Evolutionary conservation across 2,113 vertebrate species (phyloP).

Genomic region (Ptilorrhoa leucosticta): DNA sequence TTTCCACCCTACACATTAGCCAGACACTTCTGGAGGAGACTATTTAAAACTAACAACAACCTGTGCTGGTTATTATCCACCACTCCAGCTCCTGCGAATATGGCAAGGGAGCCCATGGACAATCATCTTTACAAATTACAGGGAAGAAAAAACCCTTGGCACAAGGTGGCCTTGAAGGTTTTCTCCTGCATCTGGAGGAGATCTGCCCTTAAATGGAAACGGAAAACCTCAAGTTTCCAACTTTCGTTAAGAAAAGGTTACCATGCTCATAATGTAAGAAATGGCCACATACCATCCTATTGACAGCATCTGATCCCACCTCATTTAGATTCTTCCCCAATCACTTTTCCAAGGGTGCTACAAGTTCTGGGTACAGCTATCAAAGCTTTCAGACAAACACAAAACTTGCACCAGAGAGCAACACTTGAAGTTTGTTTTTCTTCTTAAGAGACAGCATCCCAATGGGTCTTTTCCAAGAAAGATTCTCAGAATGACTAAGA

Average conservation of each 20-base stretch:
- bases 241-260: neutral
- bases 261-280: neutral
- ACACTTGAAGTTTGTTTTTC: neutral
- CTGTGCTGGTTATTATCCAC: neutral
- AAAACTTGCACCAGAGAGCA: neutral
- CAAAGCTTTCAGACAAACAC: neutral
- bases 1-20: neutral
- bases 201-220: conserved; percentile 22
- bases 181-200: neutral
- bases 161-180: neutral
- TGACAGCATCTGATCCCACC: neutral
- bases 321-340: neutral
- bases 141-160: neutral
- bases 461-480: neutral
- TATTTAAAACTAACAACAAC: neutral
- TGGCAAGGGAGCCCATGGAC: neutral
- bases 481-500: neutral
- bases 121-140: neutral
- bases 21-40: neutral
- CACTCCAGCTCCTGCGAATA: neutral
- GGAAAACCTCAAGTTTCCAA: neutral
- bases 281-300: neutral
- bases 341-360: neutral
- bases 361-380: neutral
- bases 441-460: neutral